Base-by-base conservation (phyloP, 2,888 invertebrate species). In the Platycnemis pennipes region DNA sequence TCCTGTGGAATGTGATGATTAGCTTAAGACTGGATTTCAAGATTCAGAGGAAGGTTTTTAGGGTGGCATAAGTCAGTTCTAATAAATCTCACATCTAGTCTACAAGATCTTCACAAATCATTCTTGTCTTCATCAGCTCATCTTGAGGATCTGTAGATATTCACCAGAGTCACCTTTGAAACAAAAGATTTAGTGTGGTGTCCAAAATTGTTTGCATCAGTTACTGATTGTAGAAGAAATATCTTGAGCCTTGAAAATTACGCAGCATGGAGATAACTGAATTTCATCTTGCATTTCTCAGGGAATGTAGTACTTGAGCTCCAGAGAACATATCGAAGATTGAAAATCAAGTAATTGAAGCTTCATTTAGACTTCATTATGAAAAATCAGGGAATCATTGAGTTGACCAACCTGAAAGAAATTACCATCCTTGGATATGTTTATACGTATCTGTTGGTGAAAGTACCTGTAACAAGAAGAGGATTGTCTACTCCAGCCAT, bases 1-100 rank as follows among this genome's bases (percentile, higher is more conserved):
- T 45, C 91, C 63, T n/a, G 63, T 91, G n/a, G 44, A 45, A 91
- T 63, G 91, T 63, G 42, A 63, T 53, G 53, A 46, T n/a, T 46
- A 26, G 49, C 31, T 16, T 26, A 45, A 53, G 91, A 44, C 42
- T 44, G 45, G 46, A 87, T n/a, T 26, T 77, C 2, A 77, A 77
- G 77, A 37, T 77, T 77, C 77, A 37, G 77, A 4, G 11, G 31
- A 77, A 77, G 77, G 77, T 16, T 13, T 77, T 77, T 26, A 77
- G 77, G 13, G 77, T 37, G 8, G 37, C 37, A 13, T 22, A 37
- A 77, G 13, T 13, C 7, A 16, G n/a, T 37, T 11, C 7, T 77
- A 37, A 37, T 5, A 16, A 77, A 77, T 11, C 11, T 77, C 37
- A 37, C 37, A 37, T 77, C 37, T 37, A 77, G 37, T 77, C 77